A percentile compares a stretch with the other conserved stretches of the same genome.
Evolutionary conservation across 2,888 invertebrate species (phyloP).

Genomic region (Hirtodrosophila alboralis): DNA sequence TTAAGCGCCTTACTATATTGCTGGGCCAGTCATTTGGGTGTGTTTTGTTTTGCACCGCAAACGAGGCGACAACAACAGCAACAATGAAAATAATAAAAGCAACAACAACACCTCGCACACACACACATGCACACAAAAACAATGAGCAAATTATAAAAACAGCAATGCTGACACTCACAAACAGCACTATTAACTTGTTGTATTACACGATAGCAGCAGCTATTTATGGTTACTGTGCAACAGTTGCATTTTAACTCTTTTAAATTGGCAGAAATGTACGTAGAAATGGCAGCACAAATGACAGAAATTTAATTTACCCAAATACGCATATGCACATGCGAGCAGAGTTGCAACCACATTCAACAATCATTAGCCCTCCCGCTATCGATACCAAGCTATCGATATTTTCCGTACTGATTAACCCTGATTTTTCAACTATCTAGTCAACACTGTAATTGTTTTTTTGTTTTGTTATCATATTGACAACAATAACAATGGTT

Average conservation of each 20-base stretch:
- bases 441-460: conserved; percentile 10
- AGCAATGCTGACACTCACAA: conserved; percentile 42
- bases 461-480: conserved; percentile 3
- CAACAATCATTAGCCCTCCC: conserved; percentile 21
- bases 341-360: conserved; percentile 36
- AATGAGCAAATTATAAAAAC: conserved; percentile 53
- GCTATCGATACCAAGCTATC: conserved; percentile 38
- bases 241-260: conserved; percentile 41
- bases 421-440: conserved; percentile 15
- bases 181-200: conserved; percentile 26
- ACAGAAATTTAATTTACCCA: conserved; percentile 51
- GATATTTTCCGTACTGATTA: conserved; percentile 20
- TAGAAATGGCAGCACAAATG: conserved; percentile 14
- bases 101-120: conserved; percentile 16
- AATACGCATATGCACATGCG: conserved; percentile 61
- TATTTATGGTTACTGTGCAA: conserved; percentile 32
- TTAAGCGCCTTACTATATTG: conserved; percentile 15
- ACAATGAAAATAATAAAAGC: conserved; percentile 18
- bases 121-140: conserved; percentile 35
- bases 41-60: conserved; percentile 61
- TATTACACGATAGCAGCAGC: conserved; percentile 24
- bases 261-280: conserved; percentile 20
- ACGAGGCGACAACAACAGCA: conserved; percentile 39
- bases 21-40: conserved; percentile 47
- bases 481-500: conserved; percentile 28